These are phyloP conservation scores for Alouatta palliata DNA, from an alignment of 2,113 vertebrate species.

Conservation along the genomic window DNA sequence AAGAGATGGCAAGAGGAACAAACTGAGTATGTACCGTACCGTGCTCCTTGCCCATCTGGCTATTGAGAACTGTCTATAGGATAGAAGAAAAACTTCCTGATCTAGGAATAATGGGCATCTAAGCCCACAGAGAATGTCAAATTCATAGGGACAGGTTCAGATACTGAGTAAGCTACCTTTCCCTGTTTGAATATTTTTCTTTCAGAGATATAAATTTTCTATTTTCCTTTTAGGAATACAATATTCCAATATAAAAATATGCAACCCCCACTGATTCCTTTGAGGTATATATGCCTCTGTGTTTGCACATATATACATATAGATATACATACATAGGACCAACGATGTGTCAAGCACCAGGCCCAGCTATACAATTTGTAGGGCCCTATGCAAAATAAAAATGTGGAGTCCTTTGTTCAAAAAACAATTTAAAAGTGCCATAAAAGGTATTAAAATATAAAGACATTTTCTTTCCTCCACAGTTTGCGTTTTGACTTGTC, in stretches of 20 bases:
- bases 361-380: not conserved
- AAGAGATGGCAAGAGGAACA: not conserved
- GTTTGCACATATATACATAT: fast-evolving
- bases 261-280: not conserved
- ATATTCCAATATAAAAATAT: not conserved
- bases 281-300: not conserved
- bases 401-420: not conserved
- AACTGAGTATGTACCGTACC: not conserved
- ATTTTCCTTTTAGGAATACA: slow-evolving; percentile 2
- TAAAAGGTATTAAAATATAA: not conserved
- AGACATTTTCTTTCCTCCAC: not conserved
- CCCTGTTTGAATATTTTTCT: not conserved
- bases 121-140: not conserved
- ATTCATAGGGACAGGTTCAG: not conserved
- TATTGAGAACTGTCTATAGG: not conserved
- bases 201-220: not conserved
- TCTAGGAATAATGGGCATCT: not conserved
- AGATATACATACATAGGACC: not conserved
- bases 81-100: not conserved
- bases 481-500: not conserved
- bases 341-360: not conserved
- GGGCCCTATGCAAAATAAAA: not conserved
- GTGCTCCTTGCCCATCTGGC: not conserved
- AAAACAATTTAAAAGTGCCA: not conserved
- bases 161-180: not conserved